These are phyloP conservation scores for Spatulosminthurus flaviceps DNA, from an alignment of 2,888 invertebrate genomes.

Conservation along the genomic window DNA sequence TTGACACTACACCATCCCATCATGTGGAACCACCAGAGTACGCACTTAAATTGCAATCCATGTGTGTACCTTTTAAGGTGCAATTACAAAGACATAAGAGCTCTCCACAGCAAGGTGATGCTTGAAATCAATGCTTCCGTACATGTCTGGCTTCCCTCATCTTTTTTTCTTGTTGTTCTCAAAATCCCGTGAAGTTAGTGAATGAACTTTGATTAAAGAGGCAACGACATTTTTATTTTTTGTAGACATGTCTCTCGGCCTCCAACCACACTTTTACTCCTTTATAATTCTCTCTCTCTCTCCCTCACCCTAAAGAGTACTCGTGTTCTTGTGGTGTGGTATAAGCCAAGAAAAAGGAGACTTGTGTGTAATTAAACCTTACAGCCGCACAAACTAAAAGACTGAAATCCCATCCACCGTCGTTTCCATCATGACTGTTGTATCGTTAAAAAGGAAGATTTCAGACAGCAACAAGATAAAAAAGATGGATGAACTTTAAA, in stretches of 20 bases:
- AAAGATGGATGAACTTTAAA: conserved; percentile 18
- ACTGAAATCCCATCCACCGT: background rate
- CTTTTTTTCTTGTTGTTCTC: conserved; percentile 42
- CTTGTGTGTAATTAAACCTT: conserved; percentile 7
- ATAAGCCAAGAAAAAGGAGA: background rate
- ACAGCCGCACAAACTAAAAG: too few relatives aligned
- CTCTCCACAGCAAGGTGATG: conserved; percentile 23
- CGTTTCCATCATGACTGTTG: too few relatives aligned
- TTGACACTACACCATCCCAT: background rate
- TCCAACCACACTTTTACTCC: conserved; percentile 11
- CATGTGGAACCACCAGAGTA: background rate
- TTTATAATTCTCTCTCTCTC: background rate
- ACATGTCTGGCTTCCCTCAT: background rate
- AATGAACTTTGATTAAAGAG: conserved; percentile 44
- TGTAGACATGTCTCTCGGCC: background rate
- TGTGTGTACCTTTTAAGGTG: too few relatives aligned
- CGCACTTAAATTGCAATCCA: background rate
- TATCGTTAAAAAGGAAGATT: too few relatives aligned
- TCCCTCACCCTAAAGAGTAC: too few relatives aligned
- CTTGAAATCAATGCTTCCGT: conserved; percentile 42
- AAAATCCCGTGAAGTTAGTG: conserved; percentile 47
- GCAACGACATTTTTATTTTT: conserved; percentile 39
- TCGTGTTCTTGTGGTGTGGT: conserved; percentile 18
- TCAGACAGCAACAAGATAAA: background rate
- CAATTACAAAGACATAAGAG: background rate